A percentile compares a stretch with the other conserved stretches of the same genome.
Conservation (phyloP, 2,797 vertebrate species). For the Sciaenops ocellatus region DNA sequence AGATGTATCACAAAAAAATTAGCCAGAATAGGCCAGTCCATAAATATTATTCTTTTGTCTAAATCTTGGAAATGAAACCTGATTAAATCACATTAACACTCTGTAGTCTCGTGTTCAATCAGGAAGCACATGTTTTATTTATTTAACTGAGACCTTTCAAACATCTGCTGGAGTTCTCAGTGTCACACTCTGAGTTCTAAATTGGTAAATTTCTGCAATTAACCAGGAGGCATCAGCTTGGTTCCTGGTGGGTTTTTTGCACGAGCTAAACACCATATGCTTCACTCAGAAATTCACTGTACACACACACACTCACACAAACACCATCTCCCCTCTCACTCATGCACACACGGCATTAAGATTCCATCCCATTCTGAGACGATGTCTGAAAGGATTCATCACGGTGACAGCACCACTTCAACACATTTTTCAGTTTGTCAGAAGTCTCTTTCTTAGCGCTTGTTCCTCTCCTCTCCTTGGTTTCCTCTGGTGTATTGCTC, state of each 20-base stretch:
- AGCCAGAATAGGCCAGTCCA: background rate
- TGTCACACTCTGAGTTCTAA: conserved; percentile 70
- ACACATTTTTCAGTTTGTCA: conserved; percentile 77
- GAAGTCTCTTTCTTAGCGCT: conserved; percentile 68
- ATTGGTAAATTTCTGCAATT: conserved; percentile 79
- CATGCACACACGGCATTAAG: conserved; percentile 53
- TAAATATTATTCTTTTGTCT: conserved; percentile 4
- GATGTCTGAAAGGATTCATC: conserved; percentile 74
- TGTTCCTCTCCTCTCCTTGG: conserved; percentile 67
- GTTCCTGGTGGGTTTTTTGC: conserved; percentile 72
- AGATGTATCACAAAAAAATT: background rate
- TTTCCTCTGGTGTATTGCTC: conserved; percentile 71
- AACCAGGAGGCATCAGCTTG: conserved; percentile 76
- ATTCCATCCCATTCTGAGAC: conserved; percentile 65
- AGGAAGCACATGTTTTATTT: conserved; percentile 26
- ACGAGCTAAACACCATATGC: conserved; percentile 76
- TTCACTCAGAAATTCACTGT: conserved; percentile 58
- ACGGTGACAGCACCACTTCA: conserved; percentile 70
- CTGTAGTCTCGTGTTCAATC: conserved; percentile 35
- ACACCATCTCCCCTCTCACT: conserved; percentile 46
- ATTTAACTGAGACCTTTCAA: conserved; percentile 56
- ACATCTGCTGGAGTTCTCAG: conserved; percentile 70
- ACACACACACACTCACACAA: conserved; percentile 17
- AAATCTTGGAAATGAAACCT: conserved; percentile 9
- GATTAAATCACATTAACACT: conserved; percentile 40